Conservation (phyloP, 2,113 vertebrate genomes). For the Halichoeres trimaculatus region DNA sequence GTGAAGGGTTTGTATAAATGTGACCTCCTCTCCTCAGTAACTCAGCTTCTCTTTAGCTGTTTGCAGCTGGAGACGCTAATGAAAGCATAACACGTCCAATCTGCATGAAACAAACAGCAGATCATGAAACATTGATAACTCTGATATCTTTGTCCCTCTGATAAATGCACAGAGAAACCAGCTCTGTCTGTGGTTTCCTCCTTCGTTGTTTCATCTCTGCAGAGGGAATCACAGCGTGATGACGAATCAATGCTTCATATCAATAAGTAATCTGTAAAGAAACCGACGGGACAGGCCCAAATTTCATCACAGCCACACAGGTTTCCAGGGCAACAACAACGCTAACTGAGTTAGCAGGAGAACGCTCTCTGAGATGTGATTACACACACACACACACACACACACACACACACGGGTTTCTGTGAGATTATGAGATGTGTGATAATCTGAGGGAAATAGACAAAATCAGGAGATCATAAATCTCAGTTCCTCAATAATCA, state of each 20-base stretch:
- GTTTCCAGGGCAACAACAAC: background rate
- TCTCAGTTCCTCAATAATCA: no score
- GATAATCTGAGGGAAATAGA: no score
- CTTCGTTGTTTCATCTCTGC: background rate
- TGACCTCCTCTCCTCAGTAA: no score
- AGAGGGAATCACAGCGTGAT: background rate
- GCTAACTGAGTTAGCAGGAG: no score
- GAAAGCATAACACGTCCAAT: background rate
- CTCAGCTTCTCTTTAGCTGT: no score
- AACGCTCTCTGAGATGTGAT: background rate
- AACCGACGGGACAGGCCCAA: background rate
- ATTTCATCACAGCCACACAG: background rate
- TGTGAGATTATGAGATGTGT: no score
- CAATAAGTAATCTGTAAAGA: conserved; percentile 24
- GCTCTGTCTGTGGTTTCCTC: background rate
- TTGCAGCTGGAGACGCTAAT: background rate
- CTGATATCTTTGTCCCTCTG: no score
- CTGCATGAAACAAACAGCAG: background rate
- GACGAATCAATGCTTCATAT: conserved; percentile 31
- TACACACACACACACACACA: no score
- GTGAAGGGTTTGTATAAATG: no score
- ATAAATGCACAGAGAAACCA: background rate
- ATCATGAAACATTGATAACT: background rate
- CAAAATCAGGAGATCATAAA: no score
- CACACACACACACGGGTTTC: no score